Percentiles rank a stretch among this genome's conserved stretches.
Conservation (phyloP, 2,113 vertebrate species). For the Shinisaurus crocodilurus region DNA sequence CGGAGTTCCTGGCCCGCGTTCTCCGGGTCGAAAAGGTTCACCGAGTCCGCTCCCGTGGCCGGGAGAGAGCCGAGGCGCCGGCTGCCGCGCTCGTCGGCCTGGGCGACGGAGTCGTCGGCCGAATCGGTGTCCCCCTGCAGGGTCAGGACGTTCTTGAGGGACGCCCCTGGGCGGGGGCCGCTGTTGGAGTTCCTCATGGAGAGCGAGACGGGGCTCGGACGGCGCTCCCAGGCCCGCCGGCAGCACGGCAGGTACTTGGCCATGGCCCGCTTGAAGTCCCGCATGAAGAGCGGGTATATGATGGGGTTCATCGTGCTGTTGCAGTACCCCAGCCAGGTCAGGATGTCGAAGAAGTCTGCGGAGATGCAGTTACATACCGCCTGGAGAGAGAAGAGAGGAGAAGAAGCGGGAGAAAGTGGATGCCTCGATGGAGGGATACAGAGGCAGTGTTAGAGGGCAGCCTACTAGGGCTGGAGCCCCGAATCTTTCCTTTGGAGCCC, state of each 20-base stretch:
- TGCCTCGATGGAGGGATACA: too few relatives aligned
- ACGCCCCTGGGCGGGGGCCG: constrained; percentile 64
- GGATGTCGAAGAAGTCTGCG: constrained; percentile 85
- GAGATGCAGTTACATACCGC: constrained; percentile 91
- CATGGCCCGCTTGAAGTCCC: constrained; percentile 95
- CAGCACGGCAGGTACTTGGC: constrained; percentile 88
- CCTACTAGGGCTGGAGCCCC: too few relatives aligned
- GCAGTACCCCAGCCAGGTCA: constrained; percentile 97
- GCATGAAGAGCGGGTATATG: constrained; percentile 97
- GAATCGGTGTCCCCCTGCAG: constrained; percentile 79
- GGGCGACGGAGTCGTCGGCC: constrained; percentile 67
- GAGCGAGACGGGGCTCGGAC: constrained; percentile 84
- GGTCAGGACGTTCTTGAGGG: constrained; percentile 74
- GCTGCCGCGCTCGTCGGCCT: constrained; percentile 43
- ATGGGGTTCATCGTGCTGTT: constrained; percentile 99
- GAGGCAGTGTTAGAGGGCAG: too few relatives aligned
- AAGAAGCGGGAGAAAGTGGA: neutral
- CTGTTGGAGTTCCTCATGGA: constrained; percentile 93
- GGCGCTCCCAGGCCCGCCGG: constrained; percentile 68
- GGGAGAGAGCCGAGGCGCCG: neutral
- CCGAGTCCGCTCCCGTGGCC: constrained; percentile 56
- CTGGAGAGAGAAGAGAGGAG: constrained; percentile 63
- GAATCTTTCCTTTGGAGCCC: too few relatives aligned
- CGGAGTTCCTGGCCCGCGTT: constrained; percentile 67
- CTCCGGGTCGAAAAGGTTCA: constrained; percentile 79